phyloP scores from a whole-genome alignment of 2,113 vertebrate species.

The Plecotus auritus region DNA sequence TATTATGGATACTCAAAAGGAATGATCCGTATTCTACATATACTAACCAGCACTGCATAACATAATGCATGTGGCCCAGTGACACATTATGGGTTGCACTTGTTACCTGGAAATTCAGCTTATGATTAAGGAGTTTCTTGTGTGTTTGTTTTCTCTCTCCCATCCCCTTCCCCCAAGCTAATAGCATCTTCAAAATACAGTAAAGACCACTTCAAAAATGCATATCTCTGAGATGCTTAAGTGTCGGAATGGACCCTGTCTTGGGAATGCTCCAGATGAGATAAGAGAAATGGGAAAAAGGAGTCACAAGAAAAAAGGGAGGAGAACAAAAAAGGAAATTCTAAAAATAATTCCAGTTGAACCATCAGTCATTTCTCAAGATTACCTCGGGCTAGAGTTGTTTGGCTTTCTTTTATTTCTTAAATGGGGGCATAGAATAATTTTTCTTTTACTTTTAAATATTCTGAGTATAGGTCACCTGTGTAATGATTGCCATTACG shows the following conservation, averaged over 20 bases:
- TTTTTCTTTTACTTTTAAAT: constrained; percentile 27
- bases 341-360: background rate
- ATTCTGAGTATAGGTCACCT: constrained; percentile 25
- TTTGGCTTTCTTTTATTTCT: background rate
- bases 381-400: background rate
- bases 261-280: background rate
- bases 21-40: background rate
- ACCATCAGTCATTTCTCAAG: background rate
- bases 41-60: background rate
- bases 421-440: background rate
- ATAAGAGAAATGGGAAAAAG: background rate
- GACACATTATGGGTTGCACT: background rate
- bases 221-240: background rate
- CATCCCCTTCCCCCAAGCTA: background rate
- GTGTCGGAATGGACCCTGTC: background rate
- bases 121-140: background rate
- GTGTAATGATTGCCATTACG: constrained; percentile 25
- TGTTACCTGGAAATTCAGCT: background rate
- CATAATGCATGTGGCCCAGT: background rate
- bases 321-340: background rate
- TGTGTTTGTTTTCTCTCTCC: background rate
- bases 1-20: background rate
- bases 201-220: background rate
- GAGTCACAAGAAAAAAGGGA: background rate
- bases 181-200: background rate